A percentile compares a stretch with the other conserved stretches of the same genome.
phyloP scores from a whole-genome alignment of 1,140 invertebrate genomes.

The Drosophila kikkawai region DNA sequence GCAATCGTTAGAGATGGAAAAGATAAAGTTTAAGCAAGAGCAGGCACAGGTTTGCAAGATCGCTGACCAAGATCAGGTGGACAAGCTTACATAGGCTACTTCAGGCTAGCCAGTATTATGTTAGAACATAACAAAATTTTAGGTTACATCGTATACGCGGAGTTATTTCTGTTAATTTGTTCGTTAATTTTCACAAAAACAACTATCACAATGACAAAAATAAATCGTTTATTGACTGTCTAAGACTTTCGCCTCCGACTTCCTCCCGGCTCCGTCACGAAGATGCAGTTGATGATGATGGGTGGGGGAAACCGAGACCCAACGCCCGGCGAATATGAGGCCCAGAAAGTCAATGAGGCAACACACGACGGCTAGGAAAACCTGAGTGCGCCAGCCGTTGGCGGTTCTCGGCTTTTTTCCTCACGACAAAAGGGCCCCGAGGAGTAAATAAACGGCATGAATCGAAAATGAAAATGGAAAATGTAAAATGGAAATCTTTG shows the following conservation, averaged over 20 bases:
- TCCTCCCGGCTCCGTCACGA: slow-evolving; percentile 43
- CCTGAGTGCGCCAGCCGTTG: slow-evolving; percentile 31
- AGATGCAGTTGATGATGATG: slow-evolving; percentile 8
- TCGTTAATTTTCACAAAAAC: slow-evolving; percentile 42
- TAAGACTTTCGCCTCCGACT: slow-evolving; percentile 24
- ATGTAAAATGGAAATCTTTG: slow-evolving; percentile 71
- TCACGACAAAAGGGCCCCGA: slow-evolving; percentile 75
- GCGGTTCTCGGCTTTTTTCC: slow-evolving; percentile 36
- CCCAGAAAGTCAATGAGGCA: slow-evolving; percentile 78
- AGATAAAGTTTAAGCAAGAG: neutral
- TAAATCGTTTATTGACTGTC: slow-evolving; percentile 28
- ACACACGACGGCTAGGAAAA: slow-evolving; percentile 49
- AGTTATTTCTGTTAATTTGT: slow-evolving; percentile 33
- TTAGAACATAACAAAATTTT: slow-evolving; percentile 34
- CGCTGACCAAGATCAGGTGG: neutral
- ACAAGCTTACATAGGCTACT: slow-evolving; percentile 6
- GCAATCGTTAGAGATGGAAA: slow-evolving; percentile 51
- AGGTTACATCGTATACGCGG: slow-evolving; percentile 42
- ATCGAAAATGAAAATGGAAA: slow-evolving; percentile 59
- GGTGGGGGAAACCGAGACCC: slow-evolving; percentile 8
- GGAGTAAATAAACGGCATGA: slow-evolving; percentile 75
- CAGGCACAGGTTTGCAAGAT: neutral
- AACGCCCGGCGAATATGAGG: slow-evolving; percentile 57
- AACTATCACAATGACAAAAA: slow-evolving; percentile 14
- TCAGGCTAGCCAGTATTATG: slow-evolving; percentile 6